These are phyloP conservation scores for Tetranychus truncatus DNA, from an alignment of 2,888 invertebrate species.

Conservation along the genomic window DNA sequence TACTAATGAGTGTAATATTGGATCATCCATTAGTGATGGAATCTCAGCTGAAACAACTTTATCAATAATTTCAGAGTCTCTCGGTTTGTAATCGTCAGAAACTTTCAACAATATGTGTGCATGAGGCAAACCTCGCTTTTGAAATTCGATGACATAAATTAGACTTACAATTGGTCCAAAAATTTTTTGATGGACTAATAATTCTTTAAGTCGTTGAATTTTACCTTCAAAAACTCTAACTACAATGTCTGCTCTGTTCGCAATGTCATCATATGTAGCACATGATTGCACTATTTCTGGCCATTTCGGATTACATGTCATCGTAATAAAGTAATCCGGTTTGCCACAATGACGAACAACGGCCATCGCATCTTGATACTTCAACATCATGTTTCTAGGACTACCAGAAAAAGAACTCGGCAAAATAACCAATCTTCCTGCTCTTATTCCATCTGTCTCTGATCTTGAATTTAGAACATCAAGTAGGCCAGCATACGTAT, in stretches of 20 bases:
- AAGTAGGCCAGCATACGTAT: slow-evolving; percentile 28
- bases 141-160: slow-evolving; percentile 28
- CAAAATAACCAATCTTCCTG: slow-evolving; percentile 15
- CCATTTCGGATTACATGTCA: slow-evolving; percentile 36
- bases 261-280: slow-evolving; percentile 14
- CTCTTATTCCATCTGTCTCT: slow-evolving; percentile 2
- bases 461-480: slow-evolving; percentile 18
- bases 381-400: slow-evolving; percentile 30
- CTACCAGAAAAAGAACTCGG: slow-evolving; percentile 28
- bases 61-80: slow-evolving; percentile 25
- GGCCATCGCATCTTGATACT: slow-evolving; percentile 35
- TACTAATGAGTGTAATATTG: slow-evolving; percentile 9
- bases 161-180: slow-evolving; percentile 25
- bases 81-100: slow-evolving; percentile 19
- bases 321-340: slow-evolving; percentile 35
- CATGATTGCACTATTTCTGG: slow-evolving; percentile 32
- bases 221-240: neutral
- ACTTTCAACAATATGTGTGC: slow-evolving; percentile 16
- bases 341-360: slow-evolving; percentile 34
- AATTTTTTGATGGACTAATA: slow-evolving; percentile 27
- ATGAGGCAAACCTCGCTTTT: slow-evolving; percentile 27
- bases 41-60: slow-evolving; percentile 25
- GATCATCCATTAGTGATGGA: slow-evolving; percentile 18
- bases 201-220: slow-evolving; percentile 27
- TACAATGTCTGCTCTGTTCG: slow-evolving; percentile 32